Base-by-base conservation (phyloP, 2,888 invertebrate species). In the Chelonus formosanus region DNA sequence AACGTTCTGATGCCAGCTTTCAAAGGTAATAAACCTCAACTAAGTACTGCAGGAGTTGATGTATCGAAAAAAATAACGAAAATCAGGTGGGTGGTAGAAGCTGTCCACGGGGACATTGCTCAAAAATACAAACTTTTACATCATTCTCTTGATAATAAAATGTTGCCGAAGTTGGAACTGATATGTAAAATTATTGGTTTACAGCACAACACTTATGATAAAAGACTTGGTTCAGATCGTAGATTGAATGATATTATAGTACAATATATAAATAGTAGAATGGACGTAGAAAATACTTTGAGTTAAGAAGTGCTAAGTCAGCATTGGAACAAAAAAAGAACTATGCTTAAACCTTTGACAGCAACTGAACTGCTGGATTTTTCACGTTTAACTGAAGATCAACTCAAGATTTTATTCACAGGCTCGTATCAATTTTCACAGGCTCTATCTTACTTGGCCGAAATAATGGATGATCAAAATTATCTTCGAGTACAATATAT, bases 381-480 rank as follows among this genome's bases (percentile, higher is more conserved):
- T 56, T 53, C 63, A 35, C 62, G 63, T 20, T 54, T 63, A 45
- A 63, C 63, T 6, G 48, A 48, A 40, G 48, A 52, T 54, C 55
- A 67, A 45, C 43, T 61, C n/a, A 5, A 31, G 45, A 47, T 65
- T 47, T 55, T 65, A 20, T 48, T 54, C 10, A 54, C 53, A 1
- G 65, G 55, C 4, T 53, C 60, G 3, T 60, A 60, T 35, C 60
- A 65, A 31, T n/a, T 53, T 32, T 65, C 65, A 1, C 70, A 73
- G 63, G 68, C 71, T 20, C 61, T 75, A 8, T 72, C 65, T 3
- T 73, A 74, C 43, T 69, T 73, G n/a, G 70, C 73, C 5, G 73
- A 71, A 68, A 65, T 73, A 68, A 56, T 70, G 34, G 66, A 73
- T 62, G 69, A 68, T 32, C 55, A 68, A 50, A 68, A 63, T 31